Base-by-base conservation (phyloP, 1,140 invertebrate genomes). In the Drosophila auraria region DNA sequence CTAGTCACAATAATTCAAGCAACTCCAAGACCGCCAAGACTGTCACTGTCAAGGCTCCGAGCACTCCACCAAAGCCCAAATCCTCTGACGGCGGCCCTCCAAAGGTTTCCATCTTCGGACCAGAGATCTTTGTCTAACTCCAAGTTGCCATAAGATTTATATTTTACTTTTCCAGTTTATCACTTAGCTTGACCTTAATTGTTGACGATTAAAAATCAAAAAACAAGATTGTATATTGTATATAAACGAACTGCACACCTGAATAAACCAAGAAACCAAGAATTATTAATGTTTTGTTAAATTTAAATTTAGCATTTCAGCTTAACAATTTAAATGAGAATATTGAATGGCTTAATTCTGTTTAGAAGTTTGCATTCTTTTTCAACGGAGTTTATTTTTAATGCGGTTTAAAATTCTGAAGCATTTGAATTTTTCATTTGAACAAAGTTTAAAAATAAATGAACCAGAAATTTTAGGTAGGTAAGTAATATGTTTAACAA, bases 141-240 rank as follows among this genome's bases (percentile, higher is more conserved):
- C 2, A 50, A 27, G 49, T 36, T 25, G 5, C 25, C 33, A 33
- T 15, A 20, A 30, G 14, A 45, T 45, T 33, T 56, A 58, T 14
- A 23, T 54, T 78, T 23, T 23, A 68, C 5, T 57, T 49, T 5
- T 17, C 8, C 57, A 72, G 15, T 59, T 68, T 49, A 44, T 38
- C 38, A 58, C 38, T 5, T 27, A 45, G 42, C 60, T 63, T 66
- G 27, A 57, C 49, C 57, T 89, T 87, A 87, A 90, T 84, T 89
- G 84, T 87, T 87, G 81, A 89, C 86, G 84, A 87, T 87, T 87
- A 80, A 71, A 87, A 87, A 87, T 87, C 83, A 83, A 64, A 80
- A 61, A 86, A 75, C 51, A 76, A 50, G 60, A 79, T 66, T 72
- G 47, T 40, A 14, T 47, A 36, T 76, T 70, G 27, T 56, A 68